phyloP scores from a whole-genome alignment of 2,888 invertebrate species.

The Acrobasis repandana region DNA sequence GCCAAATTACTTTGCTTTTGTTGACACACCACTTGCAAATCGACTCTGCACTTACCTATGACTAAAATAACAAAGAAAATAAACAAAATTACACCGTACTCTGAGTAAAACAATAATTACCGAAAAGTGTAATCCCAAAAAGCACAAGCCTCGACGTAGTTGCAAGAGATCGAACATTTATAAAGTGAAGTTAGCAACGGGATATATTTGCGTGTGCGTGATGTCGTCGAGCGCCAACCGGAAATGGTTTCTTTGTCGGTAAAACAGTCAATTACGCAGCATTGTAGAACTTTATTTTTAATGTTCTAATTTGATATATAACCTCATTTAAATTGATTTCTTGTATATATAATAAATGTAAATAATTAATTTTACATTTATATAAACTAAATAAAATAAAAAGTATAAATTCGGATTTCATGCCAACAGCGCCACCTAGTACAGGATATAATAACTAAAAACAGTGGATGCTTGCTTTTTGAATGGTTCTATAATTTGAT shows the following conservation, averaged over 20 bases:
- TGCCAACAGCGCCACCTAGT: slow-evolving; percentile 3
- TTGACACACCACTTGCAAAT: slow-evolving; percentile 47
- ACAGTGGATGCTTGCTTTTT: not conserved
- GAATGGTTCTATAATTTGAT: not conserved
- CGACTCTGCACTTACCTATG: slow-evolving; percentile 47
- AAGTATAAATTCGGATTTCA: not conserved
- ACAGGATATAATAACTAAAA: not conserved
- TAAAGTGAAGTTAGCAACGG: slow-evolving; percentile 71
- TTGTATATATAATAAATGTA: not conserved
- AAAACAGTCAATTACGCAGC: slow-evolving; percentile 72
- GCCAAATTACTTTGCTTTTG: slow-evolving; percentile 64
- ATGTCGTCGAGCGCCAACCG: slow-evolving; percentile 76
- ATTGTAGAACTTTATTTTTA: slow-evolving; percentile 21
- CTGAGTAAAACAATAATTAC: slow-evolving; percentile 71
- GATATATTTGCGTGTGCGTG: slow-evolving; percentile 68
- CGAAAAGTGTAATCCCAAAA: slow-evolving; percentile 77
- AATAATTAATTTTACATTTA: not conserved
- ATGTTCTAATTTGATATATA: not conserved
- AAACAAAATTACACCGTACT: slow-evolving; percentile 43
- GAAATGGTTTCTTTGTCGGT: slow-evolving; percentile 58
- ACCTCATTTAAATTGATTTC: not conserved
- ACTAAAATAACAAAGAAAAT: slow-evolving; percentile 42
- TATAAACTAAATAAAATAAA: not conserved
- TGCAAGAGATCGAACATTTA: slow-evolving; percentile 80
- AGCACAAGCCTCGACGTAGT: slow-evolving; percentile 77